phyloP scores from a whole-genome alignment of 2,888 invertebrate genomes.

The Vannuccia rotundouncinata region DNA sequence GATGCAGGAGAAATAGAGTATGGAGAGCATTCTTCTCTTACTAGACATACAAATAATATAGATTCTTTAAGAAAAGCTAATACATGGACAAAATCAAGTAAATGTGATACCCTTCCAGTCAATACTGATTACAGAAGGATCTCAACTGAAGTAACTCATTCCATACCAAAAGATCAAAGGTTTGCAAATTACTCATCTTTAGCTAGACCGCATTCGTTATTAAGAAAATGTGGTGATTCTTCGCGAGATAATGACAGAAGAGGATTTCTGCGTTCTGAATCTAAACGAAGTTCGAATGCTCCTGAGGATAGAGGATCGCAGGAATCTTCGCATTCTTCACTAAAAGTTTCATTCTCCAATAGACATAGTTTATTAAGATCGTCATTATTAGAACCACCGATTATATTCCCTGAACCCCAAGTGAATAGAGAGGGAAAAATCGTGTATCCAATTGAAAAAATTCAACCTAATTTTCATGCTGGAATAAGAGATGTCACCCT shows the following conservation, averaged over 20 bases:
- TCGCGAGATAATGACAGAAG: no score
- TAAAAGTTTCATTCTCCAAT: neutral
- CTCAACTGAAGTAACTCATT: no score
- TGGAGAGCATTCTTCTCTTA: neutral
- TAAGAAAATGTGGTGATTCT: no score
- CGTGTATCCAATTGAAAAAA: neutral
- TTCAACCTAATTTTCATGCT: neutral
- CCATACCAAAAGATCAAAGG: neutral
- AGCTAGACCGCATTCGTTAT: no score
- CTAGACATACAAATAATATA: neutral
- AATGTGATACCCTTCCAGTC: no score
- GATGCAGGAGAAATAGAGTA: neutral
- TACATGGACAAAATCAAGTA: no score
- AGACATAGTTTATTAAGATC: neutral
- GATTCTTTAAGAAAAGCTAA: no score
- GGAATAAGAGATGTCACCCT: no score
- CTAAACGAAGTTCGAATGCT: neutral
- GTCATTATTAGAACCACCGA: neutral
- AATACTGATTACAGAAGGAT: no score
- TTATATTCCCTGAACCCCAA: neutral
- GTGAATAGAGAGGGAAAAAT: neutral
- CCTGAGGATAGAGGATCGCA: neutral
- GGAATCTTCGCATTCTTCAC: neutral
- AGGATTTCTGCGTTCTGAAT: no score
- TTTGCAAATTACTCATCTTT: neutral